Conservation (phyloP, 2,797 vertebrate genomes). For the Streptopelia turtur region DNA sequence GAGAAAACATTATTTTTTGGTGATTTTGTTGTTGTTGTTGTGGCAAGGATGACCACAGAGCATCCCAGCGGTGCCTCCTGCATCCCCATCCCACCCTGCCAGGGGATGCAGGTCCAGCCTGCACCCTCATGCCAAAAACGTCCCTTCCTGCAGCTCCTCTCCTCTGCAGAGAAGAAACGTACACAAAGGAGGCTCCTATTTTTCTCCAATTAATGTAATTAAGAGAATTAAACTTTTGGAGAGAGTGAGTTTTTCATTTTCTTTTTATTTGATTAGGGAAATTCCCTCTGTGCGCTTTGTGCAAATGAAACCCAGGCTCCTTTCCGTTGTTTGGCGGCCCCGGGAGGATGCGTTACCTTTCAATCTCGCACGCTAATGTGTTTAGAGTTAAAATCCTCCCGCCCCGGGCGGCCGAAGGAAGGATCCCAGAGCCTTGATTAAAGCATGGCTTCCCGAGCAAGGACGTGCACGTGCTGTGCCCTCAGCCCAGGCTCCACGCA, state of each 20-base stretch:
- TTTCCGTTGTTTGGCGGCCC: constrained; percentile 74
- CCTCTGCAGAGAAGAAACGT: background rate
- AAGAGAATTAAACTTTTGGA: constrained; percentile 81
- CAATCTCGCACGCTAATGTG: constrained; percentile 78
- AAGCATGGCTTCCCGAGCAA: constrained; percentile 67
- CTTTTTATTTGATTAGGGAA: constrained; percentile 84
- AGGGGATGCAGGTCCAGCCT: accelerated
- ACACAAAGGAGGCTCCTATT: constrained; percentile 44
- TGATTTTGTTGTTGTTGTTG: background rate
- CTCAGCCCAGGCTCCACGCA: background rate
- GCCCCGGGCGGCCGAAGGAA: constrained; percentile 73
- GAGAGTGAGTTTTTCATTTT: constrained; percentile 80
- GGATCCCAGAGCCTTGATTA: constrained; percentile 79
- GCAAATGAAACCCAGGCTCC: constrained; percentile 83
- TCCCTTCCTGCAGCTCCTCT: background rate
- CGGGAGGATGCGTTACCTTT: constrained; percentile 79
- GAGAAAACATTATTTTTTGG: background rate
- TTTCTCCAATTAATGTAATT: constrained; percentile 83
- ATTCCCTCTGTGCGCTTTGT: constrained; percentile 73
- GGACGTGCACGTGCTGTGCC: background rate
- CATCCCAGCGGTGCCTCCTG: background rate
- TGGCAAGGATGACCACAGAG: accelerated
- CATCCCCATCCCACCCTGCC: background rate
- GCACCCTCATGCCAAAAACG: background rate
- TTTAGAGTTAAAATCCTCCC: constrained; percentile 76